Conservation (phyloP, 2,797 vertebrate genomes). For the Melanotaenia trifasciata region DNA sequence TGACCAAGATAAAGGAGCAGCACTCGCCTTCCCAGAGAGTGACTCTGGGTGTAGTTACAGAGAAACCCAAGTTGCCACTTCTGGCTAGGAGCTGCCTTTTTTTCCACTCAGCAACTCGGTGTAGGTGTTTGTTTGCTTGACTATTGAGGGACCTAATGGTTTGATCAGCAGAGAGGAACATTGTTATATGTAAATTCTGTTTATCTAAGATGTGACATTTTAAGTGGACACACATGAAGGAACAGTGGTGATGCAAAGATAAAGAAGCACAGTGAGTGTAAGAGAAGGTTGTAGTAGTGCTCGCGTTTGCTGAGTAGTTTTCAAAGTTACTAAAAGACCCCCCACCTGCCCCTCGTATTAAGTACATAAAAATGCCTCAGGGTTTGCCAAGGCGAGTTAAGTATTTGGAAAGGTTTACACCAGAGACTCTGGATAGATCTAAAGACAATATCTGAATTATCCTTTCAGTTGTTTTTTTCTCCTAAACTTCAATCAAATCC, state of each 20-base stretch:
- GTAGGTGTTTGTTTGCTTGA: conserved; percentile 77
- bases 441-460: neutral
- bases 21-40: conserved; percentile 52
- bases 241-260: neutral
- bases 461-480: neutral
- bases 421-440: neutral
- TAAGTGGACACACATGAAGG: neutral
- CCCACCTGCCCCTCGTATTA: neutral
- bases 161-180: conserved; percentile 2
- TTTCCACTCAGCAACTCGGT: conserved; percentile 59
- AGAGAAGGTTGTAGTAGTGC: neutral
- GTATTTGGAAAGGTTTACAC: too few species aligned
- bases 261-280: conserved; percentile 42
- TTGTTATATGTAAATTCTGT: neutral
- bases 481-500: neutral
- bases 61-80: conserved; percentile 82
- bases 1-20: conserved; percentile 57
- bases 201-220: conserved; percentile 7
- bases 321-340: conserved; percentile 3
- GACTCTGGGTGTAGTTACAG: conserved; percentile 87
- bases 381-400: neutral
- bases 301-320: neutral
- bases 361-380: neutral
- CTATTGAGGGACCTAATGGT: conserved; percentile 77
- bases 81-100: conserved; percentile 67